Conservation (phyloP, 2,797 vertebrate genomes). For the Gymnoscopelus braueri region DNA sequence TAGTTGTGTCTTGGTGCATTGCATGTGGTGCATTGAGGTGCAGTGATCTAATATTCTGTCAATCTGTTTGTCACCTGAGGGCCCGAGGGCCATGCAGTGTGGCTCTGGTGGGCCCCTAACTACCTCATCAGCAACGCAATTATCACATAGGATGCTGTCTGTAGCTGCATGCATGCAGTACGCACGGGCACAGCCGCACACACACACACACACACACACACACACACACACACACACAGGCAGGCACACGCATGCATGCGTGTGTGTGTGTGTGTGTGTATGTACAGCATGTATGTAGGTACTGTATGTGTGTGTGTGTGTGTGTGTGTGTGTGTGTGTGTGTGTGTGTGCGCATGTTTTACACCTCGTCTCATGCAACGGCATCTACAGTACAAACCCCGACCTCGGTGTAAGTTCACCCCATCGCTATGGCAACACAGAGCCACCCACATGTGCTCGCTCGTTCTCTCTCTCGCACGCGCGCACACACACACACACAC, state of each 20-base stretch:
- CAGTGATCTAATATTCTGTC: no score
- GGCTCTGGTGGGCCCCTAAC: no score
- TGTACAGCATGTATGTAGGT: background rate
- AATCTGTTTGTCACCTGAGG: no score
- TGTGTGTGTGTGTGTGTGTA: background rate
- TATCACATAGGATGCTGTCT: background rate
- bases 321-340: background rate
- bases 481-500: constrained; percentile 45
- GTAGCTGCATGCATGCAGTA: background rate
- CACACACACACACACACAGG: background rate
- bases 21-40: background rate
- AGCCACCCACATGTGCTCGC: constrained; percentile 51
- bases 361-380: constrained; percentile 68
- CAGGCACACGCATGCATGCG: background rate
- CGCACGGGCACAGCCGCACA: no score
- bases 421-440: constrained; percentile 75
- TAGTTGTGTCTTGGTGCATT: constrained; percentile 13
- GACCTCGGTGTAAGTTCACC: constrained; percentile 71
- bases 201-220: constrained; percentile 7
- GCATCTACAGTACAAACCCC: constrained; percentile 66
- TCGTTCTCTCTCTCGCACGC: constrained; percentile 29
- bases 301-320: background rate
- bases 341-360: constrained; percentile 30
- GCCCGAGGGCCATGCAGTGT: no score
- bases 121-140: no score